These are phyloP conservation scores for Trichechus manatus DNA, from an alignment of 2,113 vertebrate genomes.

Conservation along the genomic window DNA sequence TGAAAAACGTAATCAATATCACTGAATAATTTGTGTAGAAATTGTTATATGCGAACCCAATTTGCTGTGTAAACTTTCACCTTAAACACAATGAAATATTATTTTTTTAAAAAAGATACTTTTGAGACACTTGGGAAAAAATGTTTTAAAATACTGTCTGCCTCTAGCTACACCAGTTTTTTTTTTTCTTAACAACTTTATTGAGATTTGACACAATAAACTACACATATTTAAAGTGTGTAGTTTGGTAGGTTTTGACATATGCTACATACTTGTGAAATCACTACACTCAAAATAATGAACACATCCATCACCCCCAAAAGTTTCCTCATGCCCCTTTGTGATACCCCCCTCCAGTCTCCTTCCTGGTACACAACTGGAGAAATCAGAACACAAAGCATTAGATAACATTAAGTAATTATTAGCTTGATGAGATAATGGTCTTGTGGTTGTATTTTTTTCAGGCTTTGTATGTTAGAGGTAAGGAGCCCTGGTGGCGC, in stretches of 20 bases:
- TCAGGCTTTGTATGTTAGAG: neutral
- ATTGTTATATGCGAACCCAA: neutral
- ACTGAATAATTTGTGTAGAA: neutral
- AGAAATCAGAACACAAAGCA: slow-evolving; percentile 24
- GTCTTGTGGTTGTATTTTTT: neutral
- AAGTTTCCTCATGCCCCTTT: neutral
- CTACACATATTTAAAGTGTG: neutral
- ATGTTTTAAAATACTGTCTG: slow-evolving; percentile 44
- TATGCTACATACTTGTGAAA: neutral
- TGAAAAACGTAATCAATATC: no score
- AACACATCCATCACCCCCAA: neutral
- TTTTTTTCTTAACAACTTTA: neutral
- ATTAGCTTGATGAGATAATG: neutral
- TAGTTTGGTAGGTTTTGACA: neutral
- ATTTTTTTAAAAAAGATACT: neutral
- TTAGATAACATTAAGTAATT: slow-evolving; percentile 6
- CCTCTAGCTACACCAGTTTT: slow-evolving; percentile 7
- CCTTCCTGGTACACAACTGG: neutral
- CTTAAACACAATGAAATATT: neutral
- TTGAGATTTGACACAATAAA: slow-evolving; percentile 8
- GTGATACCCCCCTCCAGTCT: neutral
- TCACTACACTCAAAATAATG: slow-evolving; percentile 40
- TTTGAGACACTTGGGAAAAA: slow-evolving; percentile 19
- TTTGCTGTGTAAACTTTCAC: neutral
- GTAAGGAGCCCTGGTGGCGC: no score